These are phyloP conservation scores for Paramormyrops kingsleyae DNA, from an alignment of 2,113 vertebrate species.

Conservation along the genomic window DNA sequence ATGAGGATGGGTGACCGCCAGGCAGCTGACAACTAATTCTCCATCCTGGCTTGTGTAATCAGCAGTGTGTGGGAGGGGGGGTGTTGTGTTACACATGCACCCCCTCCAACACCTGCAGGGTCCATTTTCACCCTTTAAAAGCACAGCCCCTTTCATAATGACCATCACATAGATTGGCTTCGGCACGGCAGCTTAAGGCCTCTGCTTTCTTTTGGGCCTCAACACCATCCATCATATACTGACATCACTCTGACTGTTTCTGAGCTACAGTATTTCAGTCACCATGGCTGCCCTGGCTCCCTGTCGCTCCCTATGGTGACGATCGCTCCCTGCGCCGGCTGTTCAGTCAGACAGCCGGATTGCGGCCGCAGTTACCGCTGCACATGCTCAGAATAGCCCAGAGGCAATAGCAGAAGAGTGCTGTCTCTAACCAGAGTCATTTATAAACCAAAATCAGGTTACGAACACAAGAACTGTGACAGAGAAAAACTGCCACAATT, in stretches of 20 bases:
- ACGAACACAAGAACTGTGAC: background rate
- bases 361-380: constrained; percentile 20
- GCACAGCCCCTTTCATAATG: background rate
- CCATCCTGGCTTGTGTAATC: constrained; percentile 16
- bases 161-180: background rate
- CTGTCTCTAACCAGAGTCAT: background rate
- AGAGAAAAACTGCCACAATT: background rate
- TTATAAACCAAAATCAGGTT: constrained; percentile 17
- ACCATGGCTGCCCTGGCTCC: background rate
- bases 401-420: constrained; percentile 9
- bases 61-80: constrained; percentile 18
- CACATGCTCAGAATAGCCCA: constrained; percentile 34
- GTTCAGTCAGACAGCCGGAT: constrained; percentile 38
- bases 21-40: constrained; percentile 39
- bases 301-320: background rate
- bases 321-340: background rate
- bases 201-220: background rate
- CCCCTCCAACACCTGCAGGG: background rate
- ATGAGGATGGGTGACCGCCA: background rate
- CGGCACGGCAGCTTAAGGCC: no score
- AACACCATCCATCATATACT: background rate
- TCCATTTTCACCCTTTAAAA: background rate
- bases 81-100: background rate
- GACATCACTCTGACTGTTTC: background rate
- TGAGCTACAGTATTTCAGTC: background rate